Conservation (phyloP, 1,140 invertebrate genomes). For the Polypedilum vanderplanki region DNA sequence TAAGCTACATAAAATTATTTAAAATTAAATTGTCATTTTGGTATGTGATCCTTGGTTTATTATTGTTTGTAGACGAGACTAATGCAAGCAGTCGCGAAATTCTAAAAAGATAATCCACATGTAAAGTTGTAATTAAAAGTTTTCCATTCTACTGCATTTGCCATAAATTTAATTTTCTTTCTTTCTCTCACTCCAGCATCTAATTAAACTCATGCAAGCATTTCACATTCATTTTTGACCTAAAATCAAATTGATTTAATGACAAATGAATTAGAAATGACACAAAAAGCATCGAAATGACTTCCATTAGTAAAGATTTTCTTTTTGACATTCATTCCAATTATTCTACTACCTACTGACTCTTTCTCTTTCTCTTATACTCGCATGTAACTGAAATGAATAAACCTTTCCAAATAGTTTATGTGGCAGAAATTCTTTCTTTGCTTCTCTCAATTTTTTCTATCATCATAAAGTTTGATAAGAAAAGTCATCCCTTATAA, state of each 20-base stretch:
- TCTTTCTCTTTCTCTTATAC: not conserved
- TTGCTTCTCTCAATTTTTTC: not conserved
- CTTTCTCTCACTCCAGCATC: not conserved
- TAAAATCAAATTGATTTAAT: not conserved
- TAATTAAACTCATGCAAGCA: not conserved
- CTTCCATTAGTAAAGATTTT: not conserved
- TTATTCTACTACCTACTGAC: not conserved
- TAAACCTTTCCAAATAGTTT: slow-evolving; percentile 2
- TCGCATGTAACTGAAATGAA: not conserved
- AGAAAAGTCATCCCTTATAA: slow-evolving; percentile 5
- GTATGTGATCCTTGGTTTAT: not conserved
- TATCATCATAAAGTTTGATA: slow-evolving; percentile 27
- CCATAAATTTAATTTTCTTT: not conserved
- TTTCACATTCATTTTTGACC: not conserved
- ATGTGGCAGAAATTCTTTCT: not conserved
- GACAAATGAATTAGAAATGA: not conserved
- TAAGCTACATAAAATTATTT: not conserved
- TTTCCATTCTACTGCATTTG: not conserved
- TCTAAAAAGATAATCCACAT: not conserved
- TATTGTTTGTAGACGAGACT: not conserved
- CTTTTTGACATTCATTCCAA: not conserved
- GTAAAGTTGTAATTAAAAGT: not conserved
- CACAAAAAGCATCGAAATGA: not conserved
- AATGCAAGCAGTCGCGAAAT: not conserved
- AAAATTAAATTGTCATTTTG: not conserved